Evolutionary conservation across 2,888 invertebrate species (phyloP).

Genomic region (Margaritifera margaritifera): DNA sequence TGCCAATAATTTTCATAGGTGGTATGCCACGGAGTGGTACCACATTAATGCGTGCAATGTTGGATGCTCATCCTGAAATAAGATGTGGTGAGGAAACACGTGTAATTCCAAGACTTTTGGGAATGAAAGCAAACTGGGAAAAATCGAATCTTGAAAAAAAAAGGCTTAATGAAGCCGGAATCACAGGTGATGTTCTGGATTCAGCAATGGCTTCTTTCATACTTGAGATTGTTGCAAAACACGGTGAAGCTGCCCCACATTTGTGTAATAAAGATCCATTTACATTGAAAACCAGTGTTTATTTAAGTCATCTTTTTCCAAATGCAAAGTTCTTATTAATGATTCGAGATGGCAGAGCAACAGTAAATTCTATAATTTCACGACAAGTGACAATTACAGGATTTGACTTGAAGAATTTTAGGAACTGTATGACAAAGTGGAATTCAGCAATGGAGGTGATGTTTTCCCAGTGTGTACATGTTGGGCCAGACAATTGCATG

Average conservation of each 20-base stretch:
- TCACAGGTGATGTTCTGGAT: slow-evolving; percentile 92
- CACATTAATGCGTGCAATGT: slow-evolving; percentile 96
- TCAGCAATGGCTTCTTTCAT: slow-evolving; percentile 97
- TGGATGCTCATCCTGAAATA: slow-evolving; percentile 97
- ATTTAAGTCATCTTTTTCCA: slow-evolving; percentile 95
- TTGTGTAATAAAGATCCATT: slow-evolving; percentile 99
- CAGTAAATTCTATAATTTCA: slow-evolving; percentile 98
- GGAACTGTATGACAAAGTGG: slow-evolving; percentile 95
- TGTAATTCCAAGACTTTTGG: slow-evolving; percentile 95
- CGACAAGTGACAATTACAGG: slow-evolving; percentile 92
- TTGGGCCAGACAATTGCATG: slow-evolving; percentile 80
- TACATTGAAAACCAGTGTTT: slow-evolving; percentile 96
- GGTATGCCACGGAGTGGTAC: slow-evolving; percentile 98
- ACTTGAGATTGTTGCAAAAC: slow-evolving; percentile 82
- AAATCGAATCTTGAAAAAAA: slow-evolving; percentile 79
- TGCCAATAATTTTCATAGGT: slow-evolving; percentile 84
- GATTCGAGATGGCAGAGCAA: slow-evolving; percentile 98
- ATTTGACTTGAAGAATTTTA: slow-evolving; percentile 93
- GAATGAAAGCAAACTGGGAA: slow-evolving; percentile 95
- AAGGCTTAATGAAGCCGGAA: slow-evolving; percentile 72
- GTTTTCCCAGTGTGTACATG: slow-evolving; percentile 75
- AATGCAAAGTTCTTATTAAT: slow-evolving; percentile 98
- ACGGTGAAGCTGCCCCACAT: slow-evolving; percentile 94
- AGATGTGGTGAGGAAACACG: slow-evolving; percentile 96
- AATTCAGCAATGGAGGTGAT: slow-evolving; percentile 95